Conservation (phyloP, 2,113 vertebrate genomes). For the Trematocara marginatum region DNA sequence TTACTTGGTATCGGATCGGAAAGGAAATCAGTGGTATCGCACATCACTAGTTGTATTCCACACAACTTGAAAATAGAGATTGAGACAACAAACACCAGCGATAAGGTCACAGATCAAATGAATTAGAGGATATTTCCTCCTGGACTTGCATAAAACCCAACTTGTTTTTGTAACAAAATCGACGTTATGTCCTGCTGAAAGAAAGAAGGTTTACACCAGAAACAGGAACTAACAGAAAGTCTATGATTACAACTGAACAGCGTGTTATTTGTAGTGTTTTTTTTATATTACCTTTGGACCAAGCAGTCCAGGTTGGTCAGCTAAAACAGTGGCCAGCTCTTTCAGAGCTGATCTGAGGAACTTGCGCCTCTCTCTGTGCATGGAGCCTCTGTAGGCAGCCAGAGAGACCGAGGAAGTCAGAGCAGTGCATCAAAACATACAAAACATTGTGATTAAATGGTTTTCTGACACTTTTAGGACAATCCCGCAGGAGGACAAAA, state of each 20-base stretch:
- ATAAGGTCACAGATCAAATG: not conserved
- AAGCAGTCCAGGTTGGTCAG: slow-evolving; percentile 92
- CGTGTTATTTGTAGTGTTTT: rapidly evolving
- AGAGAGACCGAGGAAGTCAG: not conserved
- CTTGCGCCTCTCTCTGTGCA: slow-evolving; percentile 96
- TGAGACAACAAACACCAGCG: not conserved
- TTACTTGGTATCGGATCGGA: too few relatives aligned
- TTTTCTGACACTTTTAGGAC: slow-evolving; percentile 58
- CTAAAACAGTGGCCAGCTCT: slow-evolving; percentile 92
- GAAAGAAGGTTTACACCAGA: not conserved
- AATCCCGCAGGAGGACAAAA: slow-evolving; percentile 24
- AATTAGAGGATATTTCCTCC: not conserved
- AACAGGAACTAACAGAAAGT: not conserved
- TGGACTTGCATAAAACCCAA: not conserved
- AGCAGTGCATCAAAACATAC: not conserved
- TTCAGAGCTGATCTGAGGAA: slow-evolving; percentile 96
- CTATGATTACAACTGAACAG: not conserved
- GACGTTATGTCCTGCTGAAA: rapidly evolving
- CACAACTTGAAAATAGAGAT: not conserved
- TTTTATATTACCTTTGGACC: slow-evolving; percentile 85
- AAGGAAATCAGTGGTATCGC: too few relatives aligned
- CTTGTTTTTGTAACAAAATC: not conserved
- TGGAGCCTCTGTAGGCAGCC: slow-evolving; percentile 80
- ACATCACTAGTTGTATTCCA: not conserved
- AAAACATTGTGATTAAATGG: not conserved